Conservation (phyloP, 1,140 invertebrate genomes). For the Venustaconcha ellipsiformis region DNA sequence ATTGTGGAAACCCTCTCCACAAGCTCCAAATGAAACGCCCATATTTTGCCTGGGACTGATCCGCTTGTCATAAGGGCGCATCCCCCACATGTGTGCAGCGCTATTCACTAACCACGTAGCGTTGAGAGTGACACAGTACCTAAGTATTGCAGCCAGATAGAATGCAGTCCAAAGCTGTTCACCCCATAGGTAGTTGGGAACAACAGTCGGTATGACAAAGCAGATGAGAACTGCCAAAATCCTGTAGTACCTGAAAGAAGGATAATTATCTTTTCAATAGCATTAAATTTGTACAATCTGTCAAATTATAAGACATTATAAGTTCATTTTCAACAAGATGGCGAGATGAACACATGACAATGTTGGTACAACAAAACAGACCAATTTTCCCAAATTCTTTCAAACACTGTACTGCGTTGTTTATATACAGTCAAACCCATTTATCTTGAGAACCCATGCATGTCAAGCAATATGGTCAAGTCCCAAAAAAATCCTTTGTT, state of each 20-base stretch:
- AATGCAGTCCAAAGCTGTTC: conserved; percentile 85
- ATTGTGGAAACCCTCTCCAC: conserved; percentile 89
- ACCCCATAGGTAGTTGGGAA: conserved; percentile 87
- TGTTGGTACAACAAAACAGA: too few relatives aligned
- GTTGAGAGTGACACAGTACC: conserved; percentile 89
- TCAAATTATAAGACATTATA: too few relatives aligned
- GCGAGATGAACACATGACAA: too few relatives aligned
- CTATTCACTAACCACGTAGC: conserved; percentile 97
- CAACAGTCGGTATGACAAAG: conserved; percentile 86
- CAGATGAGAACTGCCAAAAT: conserved; percentile 84
- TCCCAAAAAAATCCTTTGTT: too few relatives aligned
- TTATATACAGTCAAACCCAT: too few relatives aligned
- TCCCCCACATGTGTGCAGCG: conserved; percentile 92
- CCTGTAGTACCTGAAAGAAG: conserved; percentile 79
- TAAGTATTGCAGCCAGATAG: conserved; percentile 85
- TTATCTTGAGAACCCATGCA: too few relatives aligned
- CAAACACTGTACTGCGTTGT: too few relatives aligned
- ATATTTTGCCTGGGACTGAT: conserved; percentile 76
- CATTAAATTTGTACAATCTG: too few relatives aligned
- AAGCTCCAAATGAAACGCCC: conserved; percentile 69
- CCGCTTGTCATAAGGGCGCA: conserved; percentile 86
- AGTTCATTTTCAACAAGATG: too few relatives aligned
- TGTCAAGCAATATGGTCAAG: too few relatives aligned
- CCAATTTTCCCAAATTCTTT: too few relatives aligned
- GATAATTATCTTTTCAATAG: not conserved